Evolutionary conservation across 1,140 invertebrate species (phyloP), one percentile per base, ranked within the genome.

Genomic region (Lepidurus apus): DNA sequence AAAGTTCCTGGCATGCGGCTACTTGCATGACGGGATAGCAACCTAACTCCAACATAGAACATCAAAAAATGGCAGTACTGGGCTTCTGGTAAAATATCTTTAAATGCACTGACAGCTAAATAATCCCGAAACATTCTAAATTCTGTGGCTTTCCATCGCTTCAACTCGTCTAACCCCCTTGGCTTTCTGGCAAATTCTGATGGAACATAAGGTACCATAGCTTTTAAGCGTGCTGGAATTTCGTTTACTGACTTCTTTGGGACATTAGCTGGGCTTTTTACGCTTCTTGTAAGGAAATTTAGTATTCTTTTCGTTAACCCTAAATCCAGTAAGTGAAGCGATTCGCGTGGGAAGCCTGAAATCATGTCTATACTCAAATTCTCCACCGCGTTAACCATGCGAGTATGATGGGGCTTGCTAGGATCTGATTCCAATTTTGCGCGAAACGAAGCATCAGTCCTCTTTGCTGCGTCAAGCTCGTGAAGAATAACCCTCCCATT

Each of bases 401-500:
- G n/a, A n/a, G n/a, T n/a, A n/a, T n/a, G n/a, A n/a, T n/a, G n/a
- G n/a, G n/a, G n/a, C n/a, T n/a, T n/a, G 26, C 74, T 75, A 8
- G 34, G 7, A 9, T 42, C 34, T 7, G 74, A 7, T 42, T 75
- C 13, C 2, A 42, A 17, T 6, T 34, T 13, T 75, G 43, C 34
- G 13, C 34, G 74, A 34, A 42, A 75, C 7, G 74, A 47, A 43
- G 17, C 34, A 80, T 82, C 79, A 45, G 77, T 80, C 34, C 53
- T 42, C 24, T 78, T 42, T 65, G 76, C 75, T 17, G n/a, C 74
- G 26, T 75, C 43, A 17, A 75, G 43, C 8, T 75, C 74, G 42
- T 17, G 6, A 42, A 26, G 43, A 53, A 81, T 80, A 73, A 78
- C 77, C 79, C 76, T 76, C 44, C 81, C 44, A 80, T 76, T 74